phyloP scores from a whole-genome alignment of 2,113 vertebrate genomes.

The Ahaetulla prasina region DNA sequence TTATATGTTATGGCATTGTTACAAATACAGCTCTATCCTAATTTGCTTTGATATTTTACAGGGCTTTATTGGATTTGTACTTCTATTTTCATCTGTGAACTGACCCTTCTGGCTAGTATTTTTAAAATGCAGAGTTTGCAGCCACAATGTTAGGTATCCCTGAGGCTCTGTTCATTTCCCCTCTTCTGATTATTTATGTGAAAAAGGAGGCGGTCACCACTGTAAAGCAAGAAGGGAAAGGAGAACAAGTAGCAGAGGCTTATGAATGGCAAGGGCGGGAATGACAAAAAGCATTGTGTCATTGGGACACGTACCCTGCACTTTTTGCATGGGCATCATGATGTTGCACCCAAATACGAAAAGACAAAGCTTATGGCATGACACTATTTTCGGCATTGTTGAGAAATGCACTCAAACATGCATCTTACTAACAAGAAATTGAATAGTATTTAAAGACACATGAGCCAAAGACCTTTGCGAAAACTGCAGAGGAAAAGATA shows the following conservation, averaged over 20 bases:
- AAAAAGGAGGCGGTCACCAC: not conserved
- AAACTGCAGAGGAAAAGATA: not conserved
- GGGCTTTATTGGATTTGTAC: not conserved
- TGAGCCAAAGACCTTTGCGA: not conserved
- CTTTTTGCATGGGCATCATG: not conserved
- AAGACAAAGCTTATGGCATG: not conserved
- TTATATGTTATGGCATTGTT: not conserved
- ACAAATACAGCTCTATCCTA: not conserved
- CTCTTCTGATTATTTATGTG: not conserved
- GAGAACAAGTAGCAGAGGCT: not conserved
- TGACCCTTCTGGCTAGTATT: not conserved
- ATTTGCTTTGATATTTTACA: not conserved
- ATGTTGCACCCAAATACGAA: not conserved
- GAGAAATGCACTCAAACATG: not conserved
- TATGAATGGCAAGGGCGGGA: not conserved
- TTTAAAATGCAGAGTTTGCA: not conserved
- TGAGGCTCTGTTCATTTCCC: not conserved
- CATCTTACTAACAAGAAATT: accelerated
- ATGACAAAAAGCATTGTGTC: not conserved
- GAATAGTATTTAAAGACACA: not conserved
- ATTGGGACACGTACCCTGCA: not conserved
- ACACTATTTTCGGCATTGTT: not conserved
- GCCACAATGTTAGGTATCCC: not conserved
- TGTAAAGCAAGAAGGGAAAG: not conserved
- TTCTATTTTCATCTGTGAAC: not conserved